Evolutionary conservation across 2,888 invertebrate species (phyloP).

Genomic region (Drosophila nr. medialis): DNA sequence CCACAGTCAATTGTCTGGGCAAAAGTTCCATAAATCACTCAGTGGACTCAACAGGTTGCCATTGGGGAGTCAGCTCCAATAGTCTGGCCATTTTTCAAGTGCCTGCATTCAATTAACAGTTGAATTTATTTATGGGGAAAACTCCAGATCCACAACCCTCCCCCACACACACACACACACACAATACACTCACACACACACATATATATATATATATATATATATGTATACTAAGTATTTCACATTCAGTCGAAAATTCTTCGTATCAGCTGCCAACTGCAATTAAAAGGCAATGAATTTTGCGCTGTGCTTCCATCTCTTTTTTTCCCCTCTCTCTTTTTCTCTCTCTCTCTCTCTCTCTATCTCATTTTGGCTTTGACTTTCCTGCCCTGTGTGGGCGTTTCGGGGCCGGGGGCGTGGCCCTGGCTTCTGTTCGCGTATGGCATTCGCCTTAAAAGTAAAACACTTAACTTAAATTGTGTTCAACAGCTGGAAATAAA

Average conservation of each 20-base stretch:
- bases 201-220: not conserved
- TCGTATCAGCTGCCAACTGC: constrained; percentile 75
- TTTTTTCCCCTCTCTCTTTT: not conserved
- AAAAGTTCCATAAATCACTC: constrained; percentile 57
- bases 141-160: constrained; percentile 11
- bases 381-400: constrained; percentile 48
- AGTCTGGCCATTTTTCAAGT: constrained; percentile 68
- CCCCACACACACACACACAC: constrained; percentile 5
- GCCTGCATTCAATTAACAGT: constrained; percentile 76
- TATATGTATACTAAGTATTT: constrained; percentile 20
- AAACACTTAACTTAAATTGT: constrained; percentile 75
- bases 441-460: constrained; percentile 51
- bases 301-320: constrained; percentile 27
- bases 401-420: constrained; percentile 52
- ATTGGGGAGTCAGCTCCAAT: constrained; percentile 51
- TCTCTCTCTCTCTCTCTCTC: not conserved
- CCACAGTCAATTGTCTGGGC: constrained; percentile 20
- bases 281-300: constrained; percentile 81
- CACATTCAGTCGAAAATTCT: constrained; percentile 54
- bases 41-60: constrained; percentile 64
- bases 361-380: constrained; percentile 8
- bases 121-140: constrained; percentile 66
- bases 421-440: constrained; percentile 19
- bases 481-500: constrained; percentile 76
- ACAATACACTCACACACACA: not conserved